These are phyloP conservation scores for human (Homo sapiens) DNA, from an alignment of 2,113 vertebrate species.

Conservation along the genomic window DNA sequence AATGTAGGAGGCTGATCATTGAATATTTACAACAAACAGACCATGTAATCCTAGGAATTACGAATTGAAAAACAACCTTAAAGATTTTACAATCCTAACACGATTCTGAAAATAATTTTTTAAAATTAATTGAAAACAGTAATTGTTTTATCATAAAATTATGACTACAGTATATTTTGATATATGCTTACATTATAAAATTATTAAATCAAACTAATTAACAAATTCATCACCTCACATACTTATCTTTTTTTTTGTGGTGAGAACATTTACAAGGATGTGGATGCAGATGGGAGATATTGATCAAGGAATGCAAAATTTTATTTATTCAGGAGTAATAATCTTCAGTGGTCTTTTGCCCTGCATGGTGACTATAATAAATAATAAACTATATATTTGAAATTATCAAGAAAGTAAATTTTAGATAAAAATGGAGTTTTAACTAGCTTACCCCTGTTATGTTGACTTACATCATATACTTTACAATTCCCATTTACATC, in stretches of 20 bases:
- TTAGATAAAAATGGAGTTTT: background rate
- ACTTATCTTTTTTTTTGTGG: background rate
- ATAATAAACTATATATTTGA: too few species aligned
- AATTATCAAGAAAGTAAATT: background rate
- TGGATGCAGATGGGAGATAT: background rate
- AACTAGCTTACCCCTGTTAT: fast-evolving
- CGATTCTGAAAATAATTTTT: background rate
- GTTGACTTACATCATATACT: background rate
- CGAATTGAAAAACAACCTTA: background rate
- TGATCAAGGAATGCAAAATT: background rate
- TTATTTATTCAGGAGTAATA: background rate
- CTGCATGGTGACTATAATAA: too few species aligned
- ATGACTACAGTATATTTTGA: background rate
- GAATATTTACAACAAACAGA: background rate
- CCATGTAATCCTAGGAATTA: background rate
- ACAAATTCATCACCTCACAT: background rate
- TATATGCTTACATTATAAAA: background rate
- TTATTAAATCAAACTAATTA: background rate
- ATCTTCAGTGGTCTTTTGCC: background rate
- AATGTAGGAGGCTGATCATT: background rate
- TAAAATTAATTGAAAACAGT: background rate
- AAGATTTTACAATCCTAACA: background rate
- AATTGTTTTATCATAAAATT: background rate
- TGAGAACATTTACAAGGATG: background rate
- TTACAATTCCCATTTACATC: background rate